Conservation (phyloP, 2,888 invertebrate species). For the Chydorus sphaericus region DNA sequence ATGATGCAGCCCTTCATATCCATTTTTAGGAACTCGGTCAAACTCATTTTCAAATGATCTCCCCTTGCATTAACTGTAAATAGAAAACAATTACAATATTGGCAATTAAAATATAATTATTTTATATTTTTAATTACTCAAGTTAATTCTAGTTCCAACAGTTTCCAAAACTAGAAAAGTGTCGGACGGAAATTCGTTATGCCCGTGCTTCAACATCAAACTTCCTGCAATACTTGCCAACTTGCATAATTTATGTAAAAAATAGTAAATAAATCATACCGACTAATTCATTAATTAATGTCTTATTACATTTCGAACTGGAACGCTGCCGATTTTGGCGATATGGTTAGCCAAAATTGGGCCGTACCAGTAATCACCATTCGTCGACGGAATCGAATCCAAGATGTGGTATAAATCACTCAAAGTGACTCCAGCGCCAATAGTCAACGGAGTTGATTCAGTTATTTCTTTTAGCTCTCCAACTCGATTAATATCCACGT, state of each 20-base stretch:
- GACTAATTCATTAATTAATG: conserved; percentile 17
- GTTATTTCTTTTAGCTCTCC: conserved; percentile 35
- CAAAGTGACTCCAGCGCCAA: conserved; percentile 45
- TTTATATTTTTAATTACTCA: conserved; percentile 13
- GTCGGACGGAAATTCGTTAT: conserved; percentile 29
- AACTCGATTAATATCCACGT: conserved; percentile 48
- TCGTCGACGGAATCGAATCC: conserved; percentile 1
- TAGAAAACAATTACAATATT: neutral
- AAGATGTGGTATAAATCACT: conserved; percentile 40
- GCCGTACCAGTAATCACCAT: conserved; percentile 3
- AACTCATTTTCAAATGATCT: neutral
- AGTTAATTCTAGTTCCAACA: conserved; percentile 17
- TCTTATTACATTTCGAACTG: conserved; percentile 18
- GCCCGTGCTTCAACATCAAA: conserved; percentile 27
- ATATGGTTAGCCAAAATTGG: conserved; percentile 15
- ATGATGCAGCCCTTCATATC: neutral
- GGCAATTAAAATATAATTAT: neutral
- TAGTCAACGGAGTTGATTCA: conserved; percentile 23
- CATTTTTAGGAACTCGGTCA: neutral
- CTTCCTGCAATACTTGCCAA: conserved; percentile 28
- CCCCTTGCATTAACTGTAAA: neutral
- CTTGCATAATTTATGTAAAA: conserved; percentile 17
- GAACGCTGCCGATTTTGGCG: conserved; percentile 16
- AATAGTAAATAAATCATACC: neutral
- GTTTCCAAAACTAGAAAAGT: conserved; percentile 21